Percentiles rank a stretch among this genome's conserved stretches.
Evolutionary conservation across 37 sponge, comb jelly and placozoan species (phyloP).

Genomic region (Spongia lamella): DNA sequence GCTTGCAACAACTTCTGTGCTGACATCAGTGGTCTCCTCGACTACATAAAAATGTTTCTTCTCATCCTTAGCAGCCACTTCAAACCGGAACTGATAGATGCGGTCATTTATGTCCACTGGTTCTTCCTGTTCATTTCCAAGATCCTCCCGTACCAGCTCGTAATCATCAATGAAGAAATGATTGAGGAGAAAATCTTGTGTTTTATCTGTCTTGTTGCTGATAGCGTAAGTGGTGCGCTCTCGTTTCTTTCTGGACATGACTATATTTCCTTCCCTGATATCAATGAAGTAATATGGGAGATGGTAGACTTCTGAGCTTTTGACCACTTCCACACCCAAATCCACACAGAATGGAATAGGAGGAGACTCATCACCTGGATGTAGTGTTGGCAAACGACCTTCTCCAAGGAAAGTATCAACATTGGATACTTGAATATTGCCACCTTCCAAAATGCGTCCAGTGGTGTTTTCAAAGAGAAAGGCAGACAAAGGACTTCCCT

Average conservation of each 20-base stretch:
- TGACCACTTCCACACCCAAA: slow-evolving; percentile 75
- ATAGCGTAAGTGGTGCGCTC: slow-evolving; percentile 69
- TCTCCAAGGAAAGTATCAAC: slow-evolving; percentile 64
- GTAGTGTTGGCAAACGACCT: slow-evolving; percentile 66
- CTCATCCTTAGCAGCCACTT: slow-evolving; percentile 59
- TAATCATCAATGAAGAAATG: slow-evolving; percentile 86
- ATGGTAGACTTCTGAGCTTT: background rate
- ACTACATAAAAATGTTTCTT: slow-evolving; percentile 72
- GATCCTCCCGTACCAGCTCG: slow-evolving; percentile 66
- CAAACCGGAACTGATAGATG: slow-evolving; percentile 87
- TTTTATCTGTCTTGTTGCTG: slow-evolving; percentile 63
- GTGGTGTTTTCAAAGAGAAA: slow-evolving; percentile 89
- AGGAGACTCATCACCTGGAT: slow-evolving; percentile 83
- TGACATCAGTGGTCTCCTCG: slow-evolving; percentile 52
- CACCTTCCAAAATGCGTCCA: slow-evolving; percentile 85
- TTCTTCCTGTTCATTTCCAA: slow-evolving; percentile 71
- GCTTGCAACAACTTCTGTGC: slow-evolving; percentile 10
- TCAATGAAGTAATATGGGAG: slow-evolving; percentile 21
- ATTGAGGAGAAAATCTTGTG: slow-evolving; percentile 85
- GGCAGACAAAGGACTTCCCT: slow-evolving; percentile 81
- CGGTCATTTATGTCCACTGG: slow-evolving; percentile 94
- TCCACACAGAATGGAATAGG: slow-evolving; percentile 90
- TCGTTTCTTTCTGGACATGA: slow-evolving; percentile 41
- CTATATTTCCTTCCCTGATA: slow-evolving; percentile 38
- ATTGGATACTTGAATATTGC: slow-evolving; percentile 63